phyloP scores from a whole-genome alignment of 37 sponge, comb jelly and placozoan species.

The Theonella swinhoei region DNA sequence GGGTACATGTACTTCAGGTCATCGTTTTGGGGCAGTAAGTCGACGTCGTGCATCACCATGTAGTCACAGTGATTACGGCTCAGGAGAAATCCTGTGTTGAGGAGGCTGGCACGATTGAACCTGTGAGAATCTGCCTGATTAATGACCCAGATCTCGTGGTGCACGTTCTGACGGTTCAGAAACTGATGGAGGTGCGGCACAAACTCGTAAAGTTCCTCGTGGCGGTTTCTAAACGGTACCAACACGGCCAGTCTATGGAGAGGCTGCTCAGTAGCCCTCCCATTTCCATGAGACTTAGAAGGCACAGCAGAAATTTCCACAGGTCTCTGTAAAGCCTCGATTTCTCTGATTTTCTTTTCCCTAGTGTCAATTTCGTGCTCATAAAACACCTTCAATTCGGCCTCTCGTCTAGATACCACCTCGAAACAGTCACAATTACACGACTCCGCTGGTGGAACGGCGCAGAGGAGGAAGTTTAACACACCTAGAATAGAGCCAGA shows the following conservation, averaged over 20 bases:
- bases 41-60: conserved; percentile 92
- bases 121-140: conserved; percentile 89
- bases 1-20: conserved; percentile 81
- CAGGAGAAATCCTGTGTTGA: conserved; percentile 84
- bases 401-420: neutral
- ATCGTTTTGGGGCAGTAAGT: conserved; percentile 88
- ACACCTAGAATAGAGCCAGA: neutral
- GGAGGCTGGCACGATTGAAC: conserved; percentile 86
- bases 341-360: neutral
- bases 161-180: conserved; percentile 71
- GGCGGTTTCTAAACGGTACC: conserved; percentile 83
- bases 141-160: conserved; percentile 86
- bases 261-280: too few species aligned
- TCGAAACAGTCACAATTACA: neutral
- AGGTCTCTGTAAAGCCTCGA: neutral
- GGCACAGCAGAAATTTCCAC: neutral
- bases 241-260: conserved; percentile 88
- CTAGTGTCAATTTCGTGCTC: neutral
- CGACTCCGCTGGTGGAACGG: neutral
- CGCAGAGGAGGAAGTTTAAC: neutral
- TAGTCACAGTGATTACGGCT: conserved; percentile 75
- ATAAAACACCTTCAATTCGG: neutral
- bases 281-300: neutral
- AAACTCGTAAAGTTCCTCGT: conserved; percentile 88
- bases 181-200: conserved; percentile 88